phyloP scores from a whole-genome alignment of 1,140 invertebrate genomes.

The Cherax quadricarinatus region DNA sequence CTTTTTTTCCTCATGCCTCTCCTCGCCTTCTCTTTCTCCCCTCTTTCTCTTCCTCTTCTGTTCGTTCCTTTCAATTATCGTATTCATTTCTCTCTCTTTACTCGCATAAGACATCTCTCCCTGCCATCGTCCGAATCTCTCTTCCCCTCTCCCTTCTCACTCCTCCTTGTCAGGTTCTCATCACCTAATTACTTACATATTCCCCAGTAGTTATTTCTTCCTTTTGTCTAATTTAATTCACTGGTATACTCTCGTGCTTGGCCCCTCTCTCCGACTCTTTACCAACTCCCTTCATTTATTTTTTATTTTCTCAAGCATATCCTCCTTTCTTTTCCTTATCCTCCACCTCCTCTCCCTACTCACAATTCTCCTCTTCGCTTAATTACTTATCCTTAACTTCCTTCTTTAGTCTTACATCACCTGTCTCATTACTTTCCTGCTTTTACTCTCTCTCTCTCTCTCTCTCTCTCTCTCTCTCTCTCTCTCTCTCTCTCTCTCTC shows the following conservation, averaged over 20 bases:
- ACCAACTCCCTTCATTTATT: neutral
- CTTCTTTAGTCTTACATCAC: neutral
- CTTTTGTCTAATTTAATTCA: no score
- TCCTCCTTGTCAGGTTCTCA: no score
- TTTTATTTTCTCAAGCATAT: neutral
- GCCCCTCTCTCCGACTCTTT: no score
- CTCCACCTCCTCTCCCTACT: neutral
- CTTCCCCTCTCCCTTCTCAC: no score
- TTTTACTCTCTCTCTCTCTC: neutral
- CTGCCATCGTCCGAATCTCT: no score
- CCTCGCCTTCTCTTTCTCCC: neutral
- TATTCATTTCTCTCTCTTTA: neutral
- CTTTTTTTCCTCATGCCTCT: neutral
- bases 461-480: conserved; percentile 3
- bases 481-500: conserved; percentile 5
- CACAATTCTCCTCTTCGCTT: no score
- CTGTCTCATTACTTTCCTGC: neutral
- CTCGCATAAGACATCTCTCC: no score
- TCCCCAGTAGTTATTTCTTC: no score
- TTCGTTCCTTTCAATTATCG: neutral
- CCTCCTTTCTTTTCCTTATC: neutral
- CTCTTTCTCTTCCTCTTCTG: neutral
- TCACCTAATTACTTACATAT: no score
- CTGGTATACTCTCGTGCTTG: no score
- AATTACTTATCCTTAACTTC: neutral